Evolutionary conservation across 1,140 invertebrate genomes (phyloP).

Genomic region (Drosophila miranda): DNA sequence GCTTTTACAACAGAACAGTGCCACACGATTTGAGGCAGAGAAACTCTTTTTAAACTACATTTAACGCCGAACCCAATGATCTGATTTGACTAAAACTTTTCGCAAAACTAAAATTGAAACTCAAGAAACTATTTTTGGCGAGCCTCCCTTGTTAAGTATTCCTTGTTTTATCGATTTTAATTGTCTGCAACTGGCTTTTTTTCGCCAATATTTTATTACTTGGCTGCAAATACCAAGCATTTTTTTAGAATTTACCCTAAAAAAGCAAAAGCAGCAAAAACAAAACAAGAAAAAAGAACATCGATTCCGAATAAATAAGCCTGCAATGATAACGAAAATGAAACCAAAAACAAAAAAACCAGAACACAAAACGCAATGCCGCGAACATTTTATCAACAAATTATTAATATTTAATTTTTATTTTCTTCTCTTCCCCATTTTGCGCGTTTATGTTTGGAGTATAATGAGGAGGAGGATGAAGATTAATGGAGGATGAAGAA

Average conservation of each 20-base stretch:
- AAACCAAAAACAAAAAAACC: constrained; percentile 22
- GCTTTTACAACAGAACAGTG: constrained; percentile 42
- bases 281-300: constrained; percentile 37
- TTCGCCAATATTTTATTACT: constrained; percentile 15
- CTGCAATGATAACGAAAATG: constrained; percentile 35
- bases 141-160: constrained; percentile 18
- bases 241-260: constrained; percentile 52
- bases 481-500: constrained; percentile 58
- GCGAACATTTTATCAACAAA: constrained; percentile 41
- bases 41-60: constrained; percentile 38
- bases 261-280: constrained; percentile 15
- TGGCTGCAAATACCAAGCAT: constrained; percentile 37
- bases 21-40: constrained; percentile 15
- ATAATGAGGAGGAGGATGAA: constrained; percentile 62
- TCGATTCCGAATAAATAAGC: constrained; percentile 69
- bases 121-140: constrained; percentile 31
- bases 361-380: constrained; percentile 56
- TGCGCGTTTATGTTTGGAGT: constrained; percentile 77
- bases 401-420: constrained; percentile 79
- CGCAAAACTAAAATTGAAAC: constrained; percentile 28
- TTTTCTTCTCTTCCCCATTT: constrained; percentile 77
- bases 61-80: constrained; percentile 1
- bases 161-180: constrained; percentile 38
- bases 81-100: constrained; percentile 47
- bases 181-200: constrained; percentile 21